phyloP scores from a whole-genome alignment of 2,797 vertebrate species.

The Hephaestus fuliginosus region DNA sequence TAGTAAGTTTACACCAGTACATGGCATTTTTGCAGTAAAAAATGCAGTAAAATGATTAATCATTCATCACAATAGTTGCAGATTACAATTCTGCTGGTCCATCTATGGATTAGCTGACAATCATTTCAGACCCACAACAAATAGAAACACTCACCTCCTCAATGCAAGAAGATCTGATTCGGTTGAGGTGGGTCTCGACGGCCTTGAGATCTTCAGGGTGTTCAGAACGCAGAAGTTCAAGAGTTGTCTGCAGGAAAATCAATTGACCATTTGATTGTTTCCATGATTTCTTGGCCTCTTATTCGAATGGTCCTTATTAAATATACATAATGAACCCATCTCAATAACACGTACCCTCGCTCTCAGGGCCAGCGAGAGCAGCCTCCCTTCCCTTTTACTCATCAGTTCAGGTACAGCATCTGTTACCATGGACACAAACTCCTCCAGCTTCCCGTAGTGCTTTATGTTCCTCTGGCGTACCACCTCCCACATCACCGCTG shows the following conservation, averaged over 20 bases:
- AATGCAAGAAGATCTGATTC: constrained; percentile 79
- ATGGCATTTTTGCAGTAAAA: not conserved
- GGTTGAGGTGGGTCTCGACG: constrained; percentile 81
- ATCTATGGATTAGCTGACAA: not conserved
- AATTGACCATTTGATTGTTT: not conserved
- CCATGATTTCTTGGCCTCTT: rapidly evolving
- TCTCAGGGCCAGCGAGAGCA: constrained; percentile 89
- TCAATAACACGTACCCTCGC: constrained; percentile 83
- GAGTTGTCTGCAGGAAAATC: constrained; percentile 73
- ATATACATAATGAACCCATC: not conserved
- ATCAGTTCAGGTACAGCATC: constrained; percentile 88
- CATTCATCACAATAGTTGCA: not conserved
- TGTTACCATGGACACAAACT: constrained; percentile 89
- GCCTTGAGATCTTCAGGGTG: constrained; percentile 84
- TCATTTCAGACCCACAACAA: not conserved
- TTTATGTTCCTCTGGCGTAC: constrained; percentile 82
- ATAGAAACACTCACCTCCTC: constrained; percentile 71
- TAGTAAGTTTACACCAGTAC: not conserved
- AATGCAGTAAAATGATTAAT: not conserved
- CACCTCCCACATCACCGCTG: constrained; percentile 89
- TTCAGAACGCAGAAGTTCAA: constrained; percentile 81
- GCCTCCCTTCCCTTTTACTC: constrained; percentile 86
- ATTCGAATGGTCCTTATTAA: not conserved
- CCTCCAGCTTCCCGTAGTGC: constrained; percentile 89
- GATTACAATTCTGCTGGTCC: no score